Evolutionary conservation across 2,113 vertebrate species (phyloP).

Genomic region (Poeciliopsis retropinna): DNA sequence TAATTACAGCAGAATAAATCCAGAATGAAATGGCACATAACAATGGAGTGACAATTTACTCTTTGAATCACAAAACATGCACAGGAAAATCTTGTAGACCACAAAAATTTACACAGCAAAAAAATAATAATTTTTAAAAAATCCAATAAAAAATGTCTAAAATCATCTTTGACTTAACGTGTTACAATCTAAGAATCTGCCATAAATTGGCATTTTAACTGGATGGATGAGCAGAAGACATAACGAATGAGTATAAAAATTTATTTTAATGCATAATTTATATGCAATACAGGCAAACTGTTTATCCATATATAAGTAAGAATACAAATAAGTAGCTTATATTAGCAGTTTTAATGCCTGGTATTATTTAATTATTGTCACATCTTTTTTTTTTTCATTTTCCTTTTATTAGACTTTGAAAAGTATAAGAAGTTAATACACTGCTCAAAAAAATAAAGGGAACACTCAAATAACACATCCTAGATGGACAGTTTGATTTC

Average conservation of each 20-base stretch:
- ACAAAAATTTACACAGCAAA: conserved; percentile 33
- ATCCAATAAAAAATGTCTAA: neutral
- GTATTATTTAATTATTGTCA: too few relatives aligned
- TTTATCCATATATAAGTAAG: neutral
- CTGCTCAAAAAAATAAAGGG: too few relatives aligned
- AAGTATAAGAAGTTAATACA: too few relatives aligned
- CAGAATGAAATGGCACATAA: conserved; percentile 32
- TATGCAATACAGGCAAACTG: neutral
- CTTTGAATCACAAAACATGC: conserved; percentile 33
- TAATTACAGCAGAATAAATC: conserved; percentile 43
- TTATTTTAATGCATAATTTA: neutral
- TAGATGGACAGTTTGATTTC: too few relatives aligned
- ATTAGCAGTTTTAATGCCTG: too few relatives aligned
- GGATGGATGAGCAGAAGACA: neutral
- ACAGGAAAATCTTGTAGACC: conserved; percentile 30
- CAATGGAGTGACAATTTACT: conserved; percentile 12
- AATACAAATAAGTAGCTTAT: neutral
- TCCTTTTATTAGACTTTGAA: too few relatives aligned
- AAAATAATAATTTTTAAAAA: neutral
- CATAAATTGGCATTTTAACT: neutral
- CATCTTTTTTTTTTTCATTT: too few relatives aligned
- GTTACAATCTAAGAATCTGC: neutral
- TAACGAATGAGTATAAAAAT: neutral
- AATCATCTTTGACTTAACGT: neutral
- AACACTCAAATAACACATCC: too few relatives aligned